These are phyloP conservation scores for Cephus pygmeus DNA, from an alignment of 2,888 invertebrate species.

Conservation along the genomic window DNA sequence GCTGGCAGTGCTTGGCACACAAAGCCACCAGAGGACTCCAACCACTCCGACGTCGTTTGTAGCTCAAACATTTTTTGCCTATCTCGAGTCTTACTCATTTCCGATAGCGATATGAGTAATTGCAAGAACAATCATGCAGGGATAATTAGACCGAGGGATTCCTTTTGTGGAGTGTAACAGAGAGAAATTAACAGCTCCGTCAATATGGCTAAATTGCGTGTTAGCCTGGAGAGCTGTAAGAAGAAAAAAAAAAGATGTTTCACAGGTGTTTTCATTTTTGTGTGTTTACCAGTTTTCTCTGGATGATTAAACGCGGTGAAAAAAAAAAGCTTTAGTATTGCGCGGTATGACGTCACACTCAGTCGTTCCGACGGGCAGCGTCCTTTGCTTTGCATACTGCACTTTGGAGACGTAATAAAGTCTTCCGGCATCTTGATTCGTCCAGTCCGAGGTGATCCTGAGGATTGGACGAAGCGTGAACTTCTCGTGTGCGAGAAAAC, in stretches of 20 bases:
- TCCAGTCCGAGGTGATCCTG: neutral
- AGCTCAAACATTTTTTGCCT: neutral
- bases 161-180: neutral
- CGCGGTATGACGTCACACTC: neutral
- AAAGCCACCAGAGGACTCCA: neutral
- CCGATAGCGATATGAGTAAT: neutral
- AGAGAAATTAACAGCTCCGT: neutral
- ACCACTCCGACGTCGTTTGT: neutral
- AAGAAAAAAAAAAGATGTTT: neutral
- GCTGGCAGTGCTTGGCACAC: neutral
- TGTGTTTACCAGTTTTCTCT: neutral
- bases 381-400: neutral
- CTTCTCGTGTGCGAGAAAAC: neutral
- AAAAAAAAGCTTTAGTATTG: neutral
- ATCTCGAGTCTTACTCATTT: conserved; percentile 1
- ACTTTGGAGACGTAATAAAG: neutral
- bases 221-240: neutral
- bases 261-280: neutral
- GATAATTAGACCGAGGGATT: neutral
- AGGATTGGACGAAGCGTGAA: neutral
- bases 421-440: neutral
- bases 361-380: neutral
- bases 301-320: neutral
- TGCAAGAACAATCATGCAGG: neutral
- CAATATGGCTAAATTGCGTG: neutral